Evolutionary conservation across 2,888 invertebrate species (phyloP).

Genomic region (Lasioglossum leucozonium): DNA sequence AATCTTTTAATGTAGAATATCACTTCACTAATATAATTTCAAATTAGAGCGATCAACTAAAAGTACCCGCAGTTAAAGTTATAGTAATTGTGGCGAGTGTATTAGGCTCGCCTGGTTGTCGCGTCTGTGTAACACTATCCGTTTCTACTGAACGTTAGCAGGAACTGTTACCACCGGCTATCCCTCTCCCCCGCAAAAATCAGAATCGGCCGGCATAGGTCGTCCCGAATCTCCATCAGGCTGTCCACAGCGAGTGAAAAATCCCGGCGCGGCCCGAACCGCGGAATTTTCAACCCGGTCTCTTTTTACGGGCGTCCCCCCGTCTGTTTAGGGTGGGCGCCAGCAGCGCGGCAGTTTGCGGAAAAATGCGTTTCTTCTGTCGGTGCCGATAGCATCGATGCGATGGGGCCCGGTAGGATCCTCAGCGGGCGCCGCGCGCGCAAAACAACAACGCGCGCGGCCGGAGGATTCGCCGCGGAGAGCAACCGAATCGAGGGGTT

Average conservation of each 20-base stretch:
- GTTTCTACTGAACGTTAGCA: no score
- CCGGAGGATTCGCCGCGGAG: slow-evolving; percentile 19
- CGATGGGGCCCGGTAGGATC: slow-evolving; percentile 44
- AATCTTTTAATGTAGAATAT: no score
- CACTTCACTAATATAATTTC: no score
- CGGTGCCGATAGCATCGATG: slow-evolving; percentile 67
- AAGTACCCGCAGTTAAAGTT: no score
- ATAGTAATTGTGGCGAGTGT: no score
- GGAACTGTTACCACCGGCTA: no score
- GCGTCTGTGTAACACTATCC: no score
- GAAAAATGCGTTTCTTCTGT: slow-evolving; percentile 71
- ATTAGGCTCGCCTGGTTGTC: no score
- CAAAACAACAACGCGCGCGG: slow-evolving; percentile 37
- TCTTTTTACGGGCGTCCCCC: slow-evolving; percentile 52
- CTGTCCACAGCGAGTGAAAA: neutral
- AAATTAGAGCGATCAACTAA: no score
- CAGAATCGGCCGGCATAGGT: neutral
- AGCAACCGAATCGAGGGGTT: neutral
- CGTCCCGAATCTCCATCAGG: neutral
- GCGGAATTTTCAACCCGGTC: slow-evolving; percentile 46
- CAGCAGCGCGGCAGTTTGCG: slow-evolving; percentile 58
- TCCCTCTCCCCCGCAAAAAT: neutral
- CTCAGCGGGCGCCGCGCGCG: slow-evolving; percentile 44
- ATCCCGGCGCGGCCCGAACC: neutral
- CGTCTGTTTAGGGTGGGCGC: slow-evolving; percentile 41